Percentiles rank a stretch among this genome's conserved stretches.
These are phyloP conservation scores for Neodontobutis hainanensis DNA, from an alignment of 2,113 vertebrate genomes.

Conservation along the genomic window DNA sequence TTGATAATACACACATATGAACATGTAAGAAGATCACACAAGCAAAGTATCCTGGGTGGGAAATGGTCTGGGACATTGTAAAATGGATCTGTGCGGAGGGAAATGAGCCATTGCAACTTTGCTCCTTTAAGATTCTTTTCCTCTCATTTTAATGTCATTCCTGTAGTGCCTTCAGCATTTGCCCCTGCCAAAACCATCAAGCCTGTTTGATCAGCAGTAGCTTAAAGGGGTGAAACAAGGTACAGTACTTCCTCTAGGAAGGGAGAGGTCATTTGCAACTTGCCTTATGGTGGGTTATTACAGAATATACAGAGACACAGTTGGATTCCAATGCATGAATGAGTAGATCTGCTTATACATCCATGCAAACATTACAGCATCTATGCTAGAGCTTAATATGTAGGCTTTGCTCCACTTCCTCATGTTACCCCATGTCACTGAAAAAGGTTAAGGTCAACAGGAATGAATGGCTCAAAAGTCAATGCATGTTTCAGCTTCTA, in stretches of 20 bases:
- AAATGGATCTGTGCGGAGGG: slow-evolving; percentile 61
- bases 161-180: slow-evolving; percentile 33
- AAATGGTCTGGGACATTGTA: slow-evolving; percentile 64
- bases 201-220: slow-evolving; percentile 54
- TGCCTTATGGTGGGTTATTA: slow-evolving; percentile 37
- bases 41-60: slow-evolving; percentile 40
- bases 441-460: slow-evolving; percentile 33
- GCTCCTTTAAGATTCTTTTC: slow-evolving; percentile 57
- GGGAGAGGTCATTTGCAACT: slow-evolving; percentile 18
- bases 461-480: slow-evolving; percentile 55
- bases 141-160: slow-evolving; percentile 57
- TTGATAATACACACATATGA: slow-evolving; percentile 47
- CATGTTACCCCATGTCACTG: not conserved
- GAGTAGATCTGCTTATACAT: slow-evolving; percentile 34
- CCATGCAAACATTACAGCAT: slow-evolving; percentile 51
- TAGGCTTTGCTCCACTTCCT: slow-evolving; percentile 10
- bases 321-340: slow-evolving; percentile 31
- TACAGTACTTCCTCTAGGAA: slow-evolving; percentile 23
- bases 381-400: slow-evolving; percentile 58
- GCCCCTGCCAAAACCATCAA: slow-evolving; percentile 44
- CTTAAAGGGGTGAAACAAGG: slow-evolving; percentile 41
- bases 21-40: slow-evolving; percentile 49
- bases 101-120: slow-evolving; percentile 64
- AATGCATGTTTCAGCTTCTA: slow-evolving; percentile 41
- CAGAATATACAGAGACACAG: slow-evolving; percentile 19